Evolutionary conservation across 2,888 invertebrate species (phyloP).

Genomic region (Plusia festucae): DNA sequence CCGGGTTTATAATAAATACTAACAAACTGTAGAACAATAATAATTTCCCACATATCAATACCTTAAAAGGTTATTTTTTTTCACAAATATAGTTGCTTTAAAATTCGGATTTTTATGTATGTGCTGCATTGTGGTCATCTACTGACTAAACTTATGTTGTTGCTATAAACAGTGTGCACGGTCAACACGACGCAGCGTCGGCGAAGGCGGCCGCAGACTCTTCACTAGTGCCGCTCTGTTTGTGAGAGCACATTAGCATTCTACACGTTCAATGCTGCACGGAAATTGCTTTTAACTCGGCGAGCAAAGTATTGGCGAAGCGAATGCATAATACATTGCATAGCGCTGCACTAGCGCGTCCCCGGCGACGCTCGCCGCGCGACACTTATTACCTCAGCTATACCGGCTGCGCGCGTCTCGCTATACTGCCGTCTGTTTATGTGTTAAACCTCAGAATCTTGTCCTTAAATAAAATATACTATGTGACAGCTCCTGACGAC

Average conservation of each 20-base stretch:
- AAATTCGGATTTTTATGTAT: too few relatives aligned
- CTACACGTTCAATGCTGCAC: not conserved
- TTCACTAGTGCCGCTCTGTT: not conserved
- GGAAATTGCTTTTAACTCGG: not conserved
- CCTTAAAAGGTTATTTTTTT: too few relatives aligned
- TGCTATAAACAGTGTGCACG: too few relatives aligned
- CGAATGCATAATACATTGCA: not conserved
- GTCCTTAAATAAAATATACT: not conserved
- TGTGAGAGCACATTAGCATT: constrained; percentile 7
- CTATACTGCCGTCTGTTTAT: not conserved
- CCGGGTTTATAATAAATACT: too few relatives aligned
- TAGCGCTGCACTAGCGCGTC: not conserved
- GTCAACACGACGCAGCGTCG: too few relatives aligned
- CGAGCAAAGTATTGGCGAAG: not conserved
- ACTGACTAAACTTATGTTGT: not conserved
- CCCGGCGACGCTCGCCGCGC: not conserved
- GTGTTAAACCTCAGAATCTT: not conserved
- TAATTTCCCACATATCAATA: too few relatives aligned
- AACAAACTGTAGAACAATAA: too few relatives aligned
- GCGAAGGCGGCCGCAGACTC: not conserved
- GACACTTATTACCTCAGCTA: not conserved
- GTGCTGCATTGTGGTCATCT: too few relatives aligned
- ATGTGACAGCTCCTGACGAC: not conserved
- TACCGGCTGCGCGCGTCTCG: not conserved
- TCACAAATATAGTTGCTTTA: too few relatives aligned